A percentile compares a stretch with the other conserved stretches of the same genome.
Conservation (phyloP, 2,797 vertebrate genomes). For the Acipenser ruthenus region DNA sequence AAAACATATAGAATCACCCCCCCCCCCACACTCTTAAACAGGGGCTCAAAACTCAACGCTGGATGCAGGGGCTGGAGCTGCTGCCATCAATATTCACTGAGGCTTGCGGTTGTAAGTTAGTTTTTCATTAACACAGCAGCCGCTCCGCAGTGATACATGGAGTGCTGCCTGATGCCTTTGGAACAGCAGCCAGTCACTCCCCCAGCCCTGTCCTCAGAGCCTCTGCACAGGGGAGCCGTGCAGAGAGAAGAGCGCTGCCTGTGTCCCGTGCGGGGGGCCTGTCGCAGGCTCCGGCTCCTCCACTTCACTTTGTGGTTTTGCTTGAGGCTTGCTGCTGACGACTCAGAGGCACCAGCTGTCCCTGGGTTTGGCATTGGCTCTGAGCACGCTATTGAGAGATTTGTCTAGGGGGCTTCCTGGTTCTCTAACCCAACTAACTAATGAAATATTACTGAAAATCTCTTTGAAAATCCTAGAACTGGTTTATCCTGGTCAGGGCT, state of each 20-base stretch:
- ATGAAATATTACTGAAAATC: too few species aligned
- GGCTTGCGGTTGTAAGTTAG: conserved; percentile 33
- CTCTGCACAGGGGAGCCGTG: conserved; percentile 1
- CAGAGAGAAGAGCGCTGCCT: too few species aligned
- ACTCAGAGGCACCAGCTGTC: neutral
- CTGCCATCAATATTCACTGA: conserved; percentile 22
- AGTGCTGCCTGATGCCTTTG: conserved; percentile 34
- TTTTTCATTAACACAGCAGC: conserved; percentile 42
- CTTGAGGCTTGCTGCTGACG: neutral
- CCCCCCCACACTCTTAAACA: conserved; percentile 18
- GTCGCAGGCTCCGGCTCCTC: neutral
- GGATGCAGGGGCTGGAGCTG: conserved; percentile 20
- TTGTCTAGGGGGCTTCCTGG: neutral
- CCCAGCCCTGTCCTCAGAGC: conserved; percentile 13
- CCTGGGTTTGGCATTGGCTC: neutral
- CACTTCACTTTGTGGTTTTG: neutral
- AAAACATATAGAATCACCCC: neutral
- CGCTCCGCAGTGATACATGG: conserved; percentile 37
- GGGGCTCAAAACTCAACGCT: conserved; percentile 17
- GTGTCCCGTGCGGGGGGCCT: too few species aligned
- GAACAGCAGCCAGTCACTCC: conserved; percentile 21
- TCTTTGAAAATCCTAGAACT: too few species aligned
- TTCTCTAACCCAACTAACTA: too few species aligned
- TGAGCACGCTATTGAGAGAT: neutral
- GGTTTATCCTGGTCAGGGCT: too few species aligned